Base-by-base conservation (phyloP, 2,113 vertebrate genomes). In the Cnemophilus loriae region DNA sequence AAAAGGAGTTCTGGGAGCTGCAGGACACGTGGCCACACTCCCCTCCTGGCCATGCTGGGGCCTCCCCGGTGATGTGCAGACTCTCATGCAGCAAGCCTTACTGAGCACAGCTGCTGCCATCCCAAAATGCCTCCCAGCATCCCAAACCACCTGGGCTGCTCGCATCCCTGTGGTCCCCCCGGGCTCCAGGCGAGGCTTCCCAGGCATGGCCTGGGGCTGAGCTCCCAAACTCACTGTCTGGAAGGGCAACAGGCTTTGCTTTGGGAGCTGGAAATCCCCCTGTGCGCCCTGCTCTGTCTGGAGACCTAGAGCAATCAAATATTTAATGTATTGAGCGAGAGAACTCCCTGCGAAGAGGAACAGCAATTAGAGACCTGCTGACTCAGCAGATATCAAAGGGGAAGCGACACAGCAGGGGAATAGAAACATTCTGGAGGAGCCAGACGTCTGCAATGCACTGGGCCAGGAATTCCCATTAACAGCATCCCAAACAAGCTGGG, bases 291-390 rank as follows among this genome's bases (percentile, higher is more conserved):
- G 85, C 49, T 81, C 67, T 65, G 32, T 23, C 52, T 67, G 84
- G 55, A 89, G 91, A 91, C 69, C 46, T 16, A 26, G 37, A n/a
- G 53, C 75, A 81, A 96, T 88, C 78, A 96, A 95, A 95, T 96
- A 96, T 96, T 96, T 92, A 94, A 84, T 16, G n/a, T 56, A 94
- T 39, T 56, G 87, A 90, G 91, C 4, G 2, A 81, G 59, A 95
- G 82, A 57, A 47, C 63, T 96, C 75, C 78, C 64, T 50, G 90
- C 78, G 78, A 95, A 90, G 71, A 81, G 67, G 63, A 94, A 61
- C 26, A 78, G 86, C 90, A 94, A 96, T 97, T 95, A 96, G 84
- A 91, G 87, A 75, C 75, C 82, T 91, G 89, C 94, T 96, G 95
- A 95, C 52, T 96, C 91, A 92, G 85, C 87, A 76, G 64, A 84